These are phyloP conservation scores for Pelecanus crispus DNA, from an alignment of 2,113 vertebrate species.

Conservation along the genomic window DNA sequence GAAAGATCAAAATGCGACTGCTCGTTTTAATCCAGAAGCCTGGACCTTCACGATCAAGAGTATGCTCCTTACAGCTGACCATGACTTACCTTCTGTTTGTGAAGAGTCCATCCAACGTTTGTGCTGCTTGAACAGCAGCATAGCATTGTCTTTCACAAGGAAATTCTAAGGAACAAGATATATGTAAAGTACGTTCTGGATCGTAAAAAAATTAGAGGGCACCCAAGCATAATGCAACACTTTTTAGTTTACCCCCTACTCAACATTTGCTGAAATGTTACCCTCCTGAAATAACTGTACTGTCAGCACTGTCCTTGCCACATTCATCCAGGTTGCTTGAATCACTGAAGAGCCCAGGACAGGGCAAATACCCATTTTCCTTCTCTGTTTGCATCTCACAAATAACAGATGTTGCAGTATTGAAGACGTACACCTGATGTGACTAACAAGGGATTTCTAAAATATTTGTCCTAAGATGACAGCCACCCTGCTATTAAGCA, in stretches of 20 bases:
- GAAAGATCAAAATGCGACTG: background rate
- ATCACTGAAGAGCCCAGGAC: background rate
- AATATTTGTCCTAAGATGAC: conserved; percentile 16
- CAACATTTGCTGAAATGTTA: background rate
- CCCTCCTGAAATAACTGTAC: background rate
- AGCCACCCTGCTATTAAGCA: conserved; percentile 29
- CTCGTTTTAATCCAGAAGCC: background rate
- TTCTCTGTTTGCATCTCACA: conserved; percentile 23
- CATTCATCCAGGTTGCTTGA: background rate
- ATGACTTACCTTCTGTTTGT: background rate
- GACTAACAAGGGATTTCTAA: conserved; percentile 39
- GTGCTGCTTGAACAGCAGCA: background rate
- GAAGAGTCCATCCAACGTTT: background rate
- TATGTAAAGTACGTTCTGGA: background rate
- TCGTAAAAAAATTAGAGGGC: background rate
- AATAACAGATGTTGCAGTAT: conserved; percentile 36
- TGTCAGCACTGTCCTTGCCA: background rate
- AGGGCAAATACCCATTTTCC: conserved; percentile 4
- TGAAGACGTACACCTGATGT: conserved; percentile 24
- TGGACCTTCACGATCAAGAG: background rate
- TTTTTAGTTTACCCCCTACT: background rate
- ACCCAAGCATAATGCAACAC: background rate
- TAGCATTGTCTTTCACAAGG: background rate
- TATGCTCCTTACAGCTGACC: background rate
- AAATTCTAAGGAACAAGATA: background rate